Conservation (phyloP, 2,888 invertebrate species). For the Sabatieria punctata region DNA sequence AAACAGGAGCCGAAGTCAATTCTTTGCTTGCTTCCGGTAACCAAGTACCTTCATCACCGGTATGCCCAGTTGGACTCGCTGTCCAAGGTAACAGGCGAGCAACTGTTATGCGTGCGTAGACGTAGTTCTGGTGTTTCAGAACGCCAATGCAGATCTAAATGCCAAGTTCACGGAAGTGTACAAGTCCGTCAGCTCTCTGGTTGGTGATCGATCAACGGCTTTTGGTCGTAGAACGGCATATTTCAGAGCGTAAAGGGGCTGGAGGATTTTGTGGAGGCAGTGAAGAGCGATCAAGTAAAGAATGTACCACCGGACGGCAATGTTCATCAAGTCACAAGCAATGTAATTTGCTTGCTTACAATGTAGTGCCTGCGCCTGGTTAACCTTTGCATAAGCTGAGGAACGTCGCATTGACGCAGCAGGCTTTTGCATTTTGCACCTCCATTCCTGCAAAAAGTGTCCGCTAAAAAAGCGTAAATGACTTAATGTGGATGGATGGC, state of each 20-base stretch:
- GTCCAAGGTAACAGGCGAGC: not conserved
- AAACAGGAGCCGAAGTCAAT: conserved; percentile 5
- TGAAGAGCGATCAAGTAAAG: conserved; percentile 47
- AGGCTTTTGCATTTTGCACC: too few species aligned
- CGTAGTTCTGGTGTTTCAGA: not conserved
- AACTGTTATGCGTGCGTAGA: not conserved
- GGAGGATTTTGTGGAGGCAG: conserved; percentile 78
- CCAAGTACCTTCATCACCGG: conserved; percentile 6
- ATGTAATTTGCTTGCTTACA: conserved; percentile 42
- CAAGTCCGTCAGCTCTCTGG: not conserved
- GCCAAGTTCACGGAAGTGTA: not conserved
- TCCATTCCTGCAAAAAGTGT: not conserved
- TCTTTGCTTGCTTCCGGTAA: conserved; percentile 2
- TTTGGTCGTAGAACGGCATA: not conserved
- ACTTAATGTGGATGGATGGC: too few species aligned
- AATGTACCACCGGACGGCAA: conserved; percentile 90
- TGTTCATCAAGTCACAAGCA: conserved; percentile 85
- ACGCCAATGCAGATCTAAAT: not conserved
- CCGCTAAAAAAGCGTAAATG: not conserved
- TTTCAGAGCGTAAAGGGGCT: conserved; percentile 65
- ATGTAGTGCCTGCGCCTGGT: not conserved
- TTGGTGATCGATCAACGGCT: not conserved
- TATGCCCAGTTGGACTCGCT: not conserved
- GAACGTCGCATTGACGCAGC: too few species aligned
- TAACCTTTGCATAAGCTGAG: too few species aligned